Evolutionary conservation across 2,888 invertebrate species (phyloP), one percentile per base, ranked within the genome.

Genomic region (Morpho achilles): DNA sequence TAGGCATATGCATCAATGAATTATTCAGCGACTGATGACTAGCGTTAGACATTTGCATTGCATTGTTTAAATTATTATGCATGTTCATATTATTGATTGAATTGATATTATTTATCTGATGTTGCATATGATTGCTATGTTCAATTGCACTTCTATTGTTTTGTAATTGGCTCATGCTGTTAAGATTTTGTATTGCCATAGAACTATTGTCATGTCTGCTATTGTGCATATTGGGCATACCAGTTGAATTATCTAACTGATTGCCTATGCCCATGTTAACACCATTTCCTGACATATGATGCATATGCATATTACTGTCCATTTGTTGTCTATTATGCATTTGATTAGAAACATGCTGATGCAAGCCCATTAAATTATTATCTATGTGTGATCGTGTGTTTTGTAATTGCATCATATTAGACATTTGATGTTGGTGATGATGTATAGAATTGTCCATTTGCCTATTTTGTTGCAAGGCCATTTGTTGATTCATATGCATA

Each of bases 341-440:
- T 77, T 88, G 87, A 66, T 84, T 86, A 2, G 85, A 76, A 42
- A 82, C 75, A 72, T 89, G 88, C 66, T 84, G 86, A 67, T 91
- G 90, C 79, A 90, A 84, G 50, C 77, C 74, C 80, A 89, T 82
- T 65, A 87, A 69, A 60, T 84, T 86, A 61, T 74, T 83, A 22
- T 89, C 89, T 22, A 85, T 78, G 61, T 89, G 87, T 39, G 77
- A 72, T 1, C 82, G 81, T 73, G 84, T 86, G 67, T 80, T 87
- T 73, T 85, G 88, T 62, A 88, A 82, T 66, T 89, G 89, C 87
- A 90, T 90, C 9, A 84, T 80, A 65, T 86, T 87, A 10, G 87
- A 69, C 79, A 88, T 86, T 73, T 85, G 89, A 71, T 90, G 89
- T 69, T 87, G 89, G 60, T 88, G 90, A 66, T 89, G 90, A 54